phyloP scores from a whole-genome alignment of 2,113 vertebrate genomes.

The Microtus oregoni region DNA sequence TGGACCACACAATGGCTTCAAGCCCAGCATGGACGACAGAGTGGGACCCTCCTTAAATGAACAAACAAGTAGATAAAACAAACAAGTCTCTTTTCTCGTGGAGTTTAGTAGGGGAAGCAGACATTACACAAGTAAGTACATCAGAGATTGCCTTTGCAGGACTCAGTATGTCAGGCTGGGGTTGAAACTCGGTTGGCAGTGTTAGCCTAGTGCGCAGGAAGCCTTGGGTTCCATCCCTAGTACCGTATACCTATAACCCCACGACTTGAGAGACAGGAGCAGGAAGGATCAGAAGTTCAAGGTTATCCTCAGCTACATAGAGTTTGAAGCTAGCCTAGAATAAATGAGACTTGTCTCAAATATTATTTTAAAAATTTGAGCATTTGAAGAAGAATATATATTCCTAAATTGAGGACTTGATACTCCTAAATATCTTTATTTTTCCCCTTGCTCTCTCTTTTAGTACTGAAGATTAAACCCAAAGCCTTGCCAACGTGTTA shows the following conservation, averaged over 20 bases:
- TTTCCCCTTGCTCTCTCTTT: neutral
- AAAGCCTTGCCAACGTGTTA: neutral
- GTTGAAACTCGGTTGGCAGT: neutral
- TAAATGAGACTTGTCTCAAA: neutral
- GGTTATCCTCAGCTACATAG: neutral
- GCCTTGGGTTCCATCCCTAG: neutral
- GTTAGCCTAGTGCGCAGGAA: neutral
- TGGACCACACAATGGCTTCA: neutral
- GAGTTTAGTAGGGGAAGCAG: neutral
- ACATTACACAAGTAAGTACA: neutral
- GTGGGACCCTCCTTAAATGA: neutral
- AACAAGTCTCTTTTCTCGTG: neutral
- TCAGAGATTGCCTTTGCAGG: neutral
- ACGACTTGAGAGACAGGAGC: neutral
- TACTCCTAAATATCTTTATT: neutral
- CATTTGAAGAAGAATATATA: neutral
- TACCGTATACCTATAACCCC: neutral
- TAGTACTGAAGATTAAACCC: no score
- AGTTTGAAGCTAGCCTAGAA: neutral
- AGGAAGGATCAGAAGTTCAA: neutral
- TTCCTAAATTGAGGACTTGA: neutral
- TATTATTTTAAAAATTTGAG: neutral
- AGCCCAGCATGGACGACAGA: neutral
- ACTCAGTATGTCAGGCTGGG: neutral
- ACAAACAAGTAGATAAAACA: neutral